Base-by-base conservation (phyloP, 2,888 invertebrate species). In the Tridacna gigas region DNA sequence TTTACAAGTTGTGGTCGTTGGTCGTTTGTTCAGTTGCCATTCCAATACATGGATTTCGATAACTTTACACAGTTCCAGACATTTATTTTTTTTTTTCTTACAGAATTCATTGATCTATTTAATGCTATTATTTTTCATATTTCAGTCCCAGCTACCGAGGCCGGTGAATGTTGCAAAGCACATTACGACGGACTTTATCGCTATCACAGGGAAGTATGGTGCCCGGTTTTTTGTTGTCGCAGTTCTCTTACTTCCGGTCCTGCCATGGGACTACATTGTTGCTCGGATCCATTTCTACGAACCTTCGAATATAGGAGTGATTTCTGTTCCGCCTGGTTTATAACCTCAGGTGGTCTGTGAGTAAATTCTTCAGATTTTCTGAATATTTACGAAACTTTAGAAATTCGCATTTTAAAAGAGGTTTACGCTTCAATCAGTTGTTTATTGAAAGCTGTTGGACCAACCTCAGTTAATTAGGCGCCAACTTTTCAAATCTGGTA, bases 321-420 rank as follows among this genome's bases (percentile, higher is more conserved):
- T 18, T 71, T 71, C 48, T 71, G 71, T n/a, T 51, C 51, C 20
- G 71, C 71, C 13, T 71, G 71, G 71, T 71, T 71, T 51, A 45
- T 71, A 1, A 71, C 71, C 12, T 71, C 71, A 15, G 51, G 56
- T 25, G 71, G 71, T 12, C 22, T 71, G 71, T 71, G 47, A 48
- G 71, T 71, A 71, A 12, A 69, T 4, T 37, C 37, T 37, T 37
- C 2, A 37, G 37, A 37, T 37, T 37, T 7, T 37, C 37, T 37
- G 37, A 37, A 37, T 37, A 37, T 37, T 37, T 37, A 37, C 37
- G 7, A 37, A 7, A 4, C n/a, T n/a, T n/a, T n/a, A n/a, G n/a
- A n/a, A n/a, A n/a, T n/a, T n/a, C n/a, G n/a, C n/a, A n/a, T n/a
- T n/a, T n/a, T n/a, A n/a, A 37, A 4, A 7, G 7, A 37, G 2